Conservation (phyloP, 1,140 invertebrate species). For the Heliconius melpomene region DNA sequence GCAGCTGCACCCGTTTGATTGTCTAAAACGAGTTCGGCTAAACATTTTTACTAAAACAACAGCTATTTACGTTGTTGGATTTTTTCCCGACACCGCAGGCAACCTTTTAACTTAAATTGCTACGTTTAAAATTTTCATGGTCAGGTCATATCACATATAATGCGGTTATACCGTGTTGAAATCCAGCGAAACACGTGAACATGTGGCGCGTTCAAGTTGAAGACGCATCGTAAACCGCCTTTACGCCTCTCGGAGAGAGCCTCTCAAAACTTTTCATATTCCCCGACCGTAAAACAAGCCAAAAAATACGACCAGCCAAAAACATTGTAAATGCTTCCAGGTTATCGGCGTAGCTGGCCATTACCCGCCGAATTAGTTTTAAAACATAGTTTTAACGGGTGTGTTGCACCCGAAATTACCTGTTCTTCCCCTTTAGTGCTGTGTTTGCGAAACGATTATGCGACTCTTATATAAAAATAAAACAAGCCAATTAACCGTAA, state of each 20-base stretch:
- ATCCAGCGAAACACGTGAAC: conserved; percentile 69
- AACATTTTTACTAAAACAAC: conserved; percentile 44
- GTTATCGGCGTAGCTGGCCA: conserved; percentile 66
- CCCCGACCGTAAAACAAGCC: conserved; percentile 73
- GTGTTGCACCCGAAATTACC: conserved; percentile 68
- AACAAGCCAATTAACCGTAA: conserved; percentile 54
- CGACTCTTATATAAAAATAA: conserved; percentile 52
- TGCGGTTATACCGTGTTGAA: conserved; percentile 67
- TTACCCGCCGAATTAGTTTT: conserved; percentile 72
- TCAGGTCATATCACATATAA: conserved; percentile 75
- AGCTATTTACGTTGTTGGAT: conserved; percentile 46
- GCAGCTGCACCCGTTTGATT: conserved; percentile 56
- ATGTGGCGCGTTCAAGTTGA: conserved; percentile 75
- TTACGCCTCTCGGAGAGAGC: conserved; percentile 75
- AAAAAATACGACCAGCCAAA: conserved; percentile 80
- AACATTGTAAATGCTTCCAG: conserved; percentile 78
- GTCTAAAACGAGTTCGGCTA: conserved; percentile 60
- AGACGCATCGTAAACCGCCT: conserved; percentile 80
- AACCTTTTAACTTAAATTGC: conserved; percentile 67
- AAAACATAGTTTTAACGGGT: conserved; percentile 75
- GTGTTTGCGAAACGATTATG: conserved; percentile 38
- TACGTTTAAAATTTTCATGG: conserved; percentile 79
- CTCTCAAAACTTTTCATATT: conserved; percentile 81
- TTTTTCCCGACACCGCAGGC: conserved; percentile 39
- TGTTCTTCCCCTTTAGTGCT: conserved; percentile 58